Evolutionary conservation across 2,113 vertebrate species (phyloP), one percentile per base, ranked within the genome.

Genomic region (Ctenodactylus gundi): DNA sequence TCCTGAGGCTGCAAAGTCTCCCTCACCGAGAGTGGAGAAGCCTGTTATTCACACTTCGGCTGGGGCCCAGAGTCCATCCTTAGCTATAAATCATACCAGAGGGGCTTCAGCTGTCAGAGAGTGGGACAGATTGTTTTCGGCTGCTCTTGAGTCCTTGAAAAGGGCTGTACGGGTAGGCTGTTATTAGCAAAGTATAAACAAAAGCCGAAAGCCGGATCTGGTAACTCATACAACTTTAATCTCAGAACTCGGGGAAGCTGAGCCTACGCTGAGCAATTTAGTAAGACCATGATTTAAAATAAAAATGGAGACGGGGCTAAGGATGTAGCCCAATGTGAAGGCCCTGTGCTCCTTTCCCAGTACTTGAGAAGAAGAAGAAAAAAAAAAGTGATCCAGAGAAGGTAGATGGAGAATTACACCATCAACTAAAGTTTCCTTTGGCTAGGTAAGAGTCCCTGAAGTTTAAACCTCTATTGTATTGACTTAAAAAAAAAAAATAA

Each of bases 341-440:
- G n/a, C n/a, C n/a, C n/a, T n/a, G n/a, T n/a, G n/a, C n/a, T n/a
- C n/a, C n/a, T n/a, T n/a, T n/a, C n/a, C n/a, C n/a, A n/a, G n/a
- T n/a, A n/a, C n/a, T n/a, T n/a, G n/a, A n/a, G n/a, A n/a, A n/a
- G n/a, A n/a, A n/a, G n/a, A n/a, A n/a, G n/a, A n/a, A n/a, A n/a
- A n/a, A n/a, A n/a, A n/a, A n/a, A 62, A 78, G 60, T 31, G 20
- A 25, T 1, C 29, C 21, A 25, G 20, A 80, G 65, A 49, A n/a
- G 21, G 0, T 3, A 13, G 29, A 23, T 17, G 1, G 34, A 27
- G 4, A 18, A 46, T 15, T 25, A 1, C 0, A 25, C 3, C 44
- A 53, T 3, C 2, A 7, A 17, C 77, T 55, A 3, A 1, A 46
- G 46, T 13, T 57, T 12, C n/a, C 67, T 29, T 18, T 36, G n/a